phyloP scores from a whole-genome alignment of 2,113 vertebrate species.

The Pogonocichla stellata region DNA sequence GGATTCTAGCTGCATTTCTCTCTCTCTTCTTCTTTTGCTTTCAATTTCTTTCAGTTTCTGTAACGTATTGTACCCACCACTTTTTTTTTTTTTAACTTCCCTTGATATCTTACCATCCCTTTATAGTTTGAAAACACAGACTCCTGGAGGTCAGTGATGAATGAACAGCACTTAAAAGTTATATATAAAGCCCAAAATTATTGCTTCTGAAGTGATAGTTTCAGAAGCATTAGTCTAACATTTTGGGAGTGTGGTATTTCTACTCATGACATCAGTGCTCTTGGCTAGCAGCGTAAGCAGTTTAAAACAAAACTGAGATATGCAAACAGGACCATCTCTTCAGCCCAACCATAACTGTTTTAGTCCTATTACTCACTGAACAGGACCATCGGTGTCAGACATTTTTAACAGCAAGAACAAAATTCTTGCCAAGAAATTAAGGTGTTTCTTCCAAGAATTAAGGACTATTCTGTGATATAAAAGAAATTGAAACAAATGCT shows the following conservation, averaged over 20 bases:
- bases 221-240: background rate
- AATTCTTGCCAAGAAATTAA: background rate
- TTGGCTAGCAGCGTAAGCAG: background rate
- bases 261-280: background rate
- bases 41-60: background rate
- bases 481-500: background rate
- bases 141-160: background rate
- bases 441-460: background rate
- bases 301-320: background rate
- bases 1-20: background rate
- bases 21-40: background rate
- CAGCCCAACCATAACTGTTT: background rate
- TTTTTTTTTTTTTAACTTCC: background rate
- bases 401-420: background rate
- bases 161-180: background rate
- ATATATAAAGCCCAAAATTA: background rate
- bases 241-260: background rate
- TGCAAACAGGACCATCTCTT: accelerated
- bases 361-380: background rate
- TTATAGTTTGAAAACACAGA: background rate
- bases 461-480: background rate
- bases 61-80: background rate
- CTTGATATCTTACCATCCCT: background rate
- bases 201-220: background rate
- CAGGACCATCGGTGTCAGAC: background rate